Conservation (phyloP, 2,888 invertebrate species). For the Spilosoma lubricipeda region DNA sequence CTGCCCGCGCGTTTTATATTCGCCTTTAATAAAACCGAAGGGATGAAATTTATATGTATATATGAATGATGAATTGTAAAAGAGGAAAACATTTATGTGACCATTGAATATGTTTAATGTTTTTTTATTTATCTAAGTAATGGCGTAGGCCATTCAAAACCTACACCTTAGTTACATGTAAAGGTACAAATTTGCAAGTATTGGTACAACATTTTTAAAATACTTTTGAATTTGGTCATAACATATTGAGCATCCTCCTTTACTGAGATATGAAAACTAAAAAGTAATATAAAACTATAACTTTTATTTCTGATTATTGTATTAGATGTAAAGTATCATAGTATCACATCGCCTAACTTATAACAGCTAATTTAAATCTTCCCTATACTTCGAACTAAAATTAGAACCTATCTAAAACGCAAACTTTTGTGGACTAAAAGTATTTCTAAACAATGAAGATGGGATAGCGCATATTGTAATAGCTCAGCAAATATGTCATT, state of each 20-base stretch:
- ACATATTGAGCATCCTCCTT: too few species aligned
- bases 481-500: slow-evolving; percentile 19
- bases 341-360: too few species aligned
- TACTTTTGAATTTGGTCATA: background rate
- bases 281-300: background rate
- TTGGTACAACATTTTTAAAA: background rate
- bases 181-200: background rate
- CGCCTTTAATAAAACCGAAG: slow-evolving; percentile 67
- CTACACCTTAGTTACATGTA: background rate
- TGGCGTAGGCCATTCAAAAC: background rate
- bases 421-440: too few species aligned
- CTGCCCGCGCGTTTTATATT: slow-evolving; percentile 66
- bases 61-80: slow-evolving; percentile 27
- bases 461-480: background rate
- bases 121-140: background rate
- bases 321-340: too few species aligned
- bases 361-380: background rate
- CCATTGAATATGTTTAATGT: background rate
- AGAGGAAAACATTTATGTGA: slow-evolving; percentile 26
- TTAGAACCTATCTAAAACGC: too few species aligned
- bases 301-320: background rate
- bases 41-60: slow-evolving; percentile 63
- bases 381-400: too few species aligned
- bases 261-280: background rate
- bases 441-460: too few species aligned